Evolutionary conservation across 1,140 invertebrate species (phyloP), one percentile per base, ranked within the genome.

Genomic region (Hypothenemus hampei): DNA sequence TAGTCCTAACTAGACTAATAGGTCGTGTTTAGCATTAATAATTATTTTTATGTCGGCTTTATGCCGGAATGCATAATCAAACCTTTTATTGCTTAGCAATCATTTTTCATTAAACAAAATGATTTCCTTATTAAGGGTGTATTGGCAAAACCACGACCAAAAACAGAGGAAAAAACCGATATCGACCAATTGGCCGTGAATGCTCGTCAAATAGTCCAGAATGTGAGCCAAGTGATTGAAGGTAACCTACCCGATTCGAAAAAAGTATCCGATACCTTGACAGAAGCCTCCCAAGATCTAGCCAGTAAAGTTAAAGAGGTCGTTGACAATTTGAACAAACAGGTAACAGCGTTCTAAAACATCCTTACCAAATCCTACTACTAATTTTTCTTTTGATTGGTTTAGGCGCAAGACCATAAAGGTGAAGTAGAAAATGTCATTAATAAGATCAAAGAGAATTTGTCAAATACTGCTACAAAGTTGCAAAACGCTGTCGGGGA

Each of bases 361-460:
- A 4, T 10, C 11, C 20, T 6, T 37, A 21, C 19, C 10, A 50
- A 50, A 6, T 40, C 13, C 26, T 29, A 6, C 6, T 29, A 29
- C n/a, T n/a, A n/a, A 29, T 6, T 29, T 29, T 29, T 29, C n/a
- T n/a, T n/a, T n/a, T n/a, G n/a, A n/a, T n/a, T n/a, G 5, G 18
- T 55, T 18, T 45, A 61, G 57, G 24, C 58, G 1, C 59, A 59
- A 24, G 58, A 59, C 15, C 62, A 66, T 46, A 59, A 65, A 61
- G 60, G 57, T 3, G 64, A 63, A 10, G 44, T 68, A 7, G 64
- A 68, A 16, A 59, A 60, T 3, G 57, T 62, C 5, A 11, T 66
- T 5, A 62, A 61, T 33, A 43, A 56, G 41, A 59, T 68, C 20
- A 45, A 64, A 45, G 51, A 52, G 8, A 64, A 57, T 21, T 24